Base-by-base conservation (phyloP, 2,888 invertebrate species). In the Orthosia cruda region DNA sequence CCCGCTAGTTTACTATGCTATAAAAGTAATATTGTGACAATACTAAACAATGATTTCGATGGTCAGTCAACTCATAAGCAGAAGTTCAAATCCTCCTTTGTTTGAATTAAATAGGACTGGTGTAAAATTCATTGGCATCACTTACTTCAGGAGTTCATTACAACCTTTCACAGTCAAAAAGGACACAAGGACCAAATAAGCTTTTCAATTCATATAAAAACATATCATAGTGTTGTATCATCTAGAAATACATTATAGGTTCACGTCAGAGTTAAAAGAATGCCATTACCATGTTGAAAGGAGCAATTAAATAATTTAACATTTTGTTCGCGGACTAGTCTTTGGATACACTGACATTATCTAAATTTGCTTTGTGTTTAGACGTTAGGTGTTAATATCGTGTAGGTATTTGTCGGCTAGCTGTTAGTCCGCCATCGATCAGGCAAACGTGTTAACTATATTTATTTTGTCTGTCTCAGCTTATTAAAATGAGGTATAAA, bases 231-330 rank as follows among this genome's bases (percentile, higher is more conserved):
- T 20, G 40, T 66, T 74, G 65, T 71, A 74, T 69, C 61, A 71
- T 68, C 50, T 70, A 49, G 57, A 61, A 69, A 55, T 40, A 55
- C 1, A 74, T 52, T 54, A 62, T 62, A 74, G 54, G n/a, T n/a
- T 68, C 50, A 49, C 52, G 61, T 40, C 79, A 59, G 64, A 70
- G 32, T 70, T 63, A 47, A 68, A 65, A 68, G 61, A 74, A 68
- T 74, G 72, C 81, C 68, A 59, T 58, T 83, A 47, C 50, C 49
- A 70, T 23, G 73, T 71, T 74, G 71, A 81, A 76, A 84, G 82
- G 85, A 70, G 63, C 64, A 81, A 85, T 84, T 81, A 84, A 85
- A 81, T 84, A 71, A 85, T 84, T 81, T 76, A 78, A 64, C 66
- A 84, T 85, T 76, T 71, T 58, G 82, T 45, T 74, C 73, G 62